Conservation (phyloP, 1,140 invertebrate genomes). For the Bombus consobrinus region DNA sequence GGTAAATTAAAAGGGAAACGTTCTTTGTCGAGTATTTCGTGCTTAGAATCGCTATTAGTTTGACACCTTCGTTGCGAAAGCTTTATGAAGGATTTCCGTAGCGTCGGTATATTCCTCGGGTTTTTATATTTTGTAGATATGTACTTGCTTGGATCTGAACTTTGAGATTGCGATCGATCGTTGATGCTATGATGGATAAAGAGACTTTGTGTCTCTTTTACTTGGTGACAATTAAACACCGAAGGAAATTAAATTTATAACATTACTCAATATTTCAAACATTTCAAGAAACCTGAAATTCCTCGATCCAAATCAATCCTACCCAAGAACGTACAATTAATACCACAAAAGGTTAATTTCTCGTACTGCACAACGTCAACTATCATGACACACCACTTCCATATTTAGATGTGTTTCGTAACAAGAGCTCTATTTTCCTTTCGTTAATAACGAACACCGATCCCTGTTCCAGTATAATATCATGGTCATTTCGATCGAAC, state of each 20-base stretch:
- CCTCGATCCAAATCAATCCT: no score
- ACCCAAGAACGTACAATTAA: neutral
- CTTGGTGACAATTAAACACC: no score
- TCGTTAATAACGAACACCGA: slow-evolving; percentile 26
- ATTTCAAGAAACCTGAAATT: neutral
- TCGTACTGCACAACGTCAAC: neutral
- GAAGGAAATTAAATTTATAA: no score
- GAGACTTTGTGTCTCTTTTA: no score
- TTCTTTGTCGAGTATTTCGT: neutral
- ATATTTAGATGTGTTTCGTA: neutral
- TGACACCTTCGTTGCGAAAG: no score
- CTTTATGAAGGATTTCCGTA: no score
- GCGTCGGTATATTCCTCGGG: no score
- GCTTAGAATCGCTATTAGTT: neutral
- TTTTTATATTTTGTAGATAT: no score
- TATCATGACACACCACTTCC: neutral
- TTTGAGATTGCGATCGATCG: no score
- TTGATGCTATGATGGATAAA: no score
- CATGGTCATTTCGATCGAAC: neutral
- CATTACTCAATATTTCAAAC: no score
- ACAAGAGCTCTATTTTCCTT: slow-evolving; percentile 1
- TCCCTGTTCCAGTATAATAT: neutral
- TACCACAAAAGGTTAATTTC: slow-evolving; percentile 11
- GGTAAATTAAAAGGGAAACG: neutral
- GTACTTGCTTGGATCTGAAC: no score